These are phyloP conservation scores for Portevinia maculata DNA, from an alignment of 2,888 invertebrate genomes.

Conservation along the genomic window DNA sequence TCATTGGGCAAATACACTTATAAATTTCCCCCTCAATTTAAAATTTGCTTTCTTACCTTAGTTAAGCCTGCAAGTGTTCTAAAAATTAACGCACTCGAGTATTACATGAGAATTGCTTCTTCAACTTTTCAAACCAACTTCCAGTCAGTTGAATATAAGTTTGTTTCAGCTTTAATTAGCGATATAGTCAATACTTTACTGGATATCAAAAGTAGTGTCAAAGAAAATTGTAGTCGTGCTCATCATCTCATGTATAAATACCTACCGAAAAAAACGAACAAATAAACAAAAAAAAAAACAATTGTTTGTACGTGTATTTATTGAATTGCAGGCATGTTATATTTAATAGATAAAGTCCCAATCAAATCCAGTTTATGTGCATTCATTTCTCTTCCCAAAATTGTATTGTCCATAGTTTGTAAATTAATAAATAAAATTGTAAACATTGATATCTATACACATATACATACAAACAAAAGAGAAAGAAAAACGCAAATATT, in stretches of 20 bases:
- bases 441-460: constrained; percentile 42
- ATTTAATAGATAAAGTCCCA: constrained; percentile 44
- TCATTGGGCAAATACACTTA: too few relatives aligned
- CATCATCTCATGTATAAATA: constrained; percentile 10
- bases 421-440: constrained; percentile 34
- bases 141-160: background rate
- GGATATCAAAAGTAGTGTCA: constrained; percentile 30
- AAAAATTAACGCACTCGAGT: constrained; percentile 13
- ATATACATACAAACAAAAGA: constrained; percentile 8
- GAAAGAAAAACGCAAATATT: constrained; percentile 17
- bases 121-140: background rate
- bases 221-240: constrained; percentile 1
- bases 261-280: background rate
- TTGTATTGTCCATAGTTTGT: constrained; percentile 49
- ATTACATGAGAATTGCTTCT: constrained; percentile 22
- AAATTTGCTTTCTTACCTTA: background rate
- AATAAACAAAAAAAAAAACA: constrained; percentile 30
- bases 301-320: constrained; percentile 62
- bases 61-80: constrained; percentile 22
- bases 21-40: too few relatives aligned
- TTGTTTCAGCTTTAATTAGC: background rate
- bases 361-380: constrained; percentile 64
- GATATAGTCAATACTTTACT: constrained; percentile 20
- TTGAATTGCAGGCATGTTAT: constrained; percentile 47
- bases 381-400: constrained; percentile 55